These are phyloP conservation scores for Ceraclea dissimilis DNA, from an alignment of 2,888 invertebrate species.

Conservation along the genomic window DNA sequence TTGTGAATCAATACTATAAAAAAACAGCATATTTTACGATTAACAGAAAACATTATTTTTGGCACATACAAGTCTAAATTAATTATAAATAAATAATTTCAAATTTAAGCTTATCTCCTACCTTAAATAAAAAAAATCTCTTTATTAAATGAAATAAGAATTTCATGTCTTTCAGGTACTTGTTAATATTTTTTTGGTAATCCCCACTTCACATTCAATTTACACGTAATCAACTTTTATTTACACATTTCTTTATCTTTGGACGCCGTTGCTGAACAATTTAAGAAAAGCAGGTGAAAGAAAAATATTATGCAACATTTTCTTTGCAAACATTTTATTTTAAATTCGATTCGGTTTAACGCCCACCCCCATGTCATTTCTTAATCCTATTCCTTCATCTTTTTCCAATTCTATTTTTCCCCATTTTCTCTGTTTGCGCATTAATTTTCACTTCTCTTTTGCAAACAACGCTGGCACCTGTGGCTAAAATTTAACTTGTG, in stretches of 20 bases:
- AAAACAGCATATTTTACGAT: too few species aligned
- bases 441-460: conserved; percentile 19
- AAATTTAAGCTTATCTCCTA: too few species aligned
- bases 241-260: background rate
- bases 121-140: too few species aligned
- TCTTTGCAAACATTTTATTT: background rate
- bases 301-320: background rate
- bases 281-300: background rate
- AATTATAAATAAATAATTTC: too few species aligned
- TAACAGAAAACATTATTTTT: too few species aligned
- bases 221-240: background rate
- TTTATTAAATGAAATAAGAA: too few species aligned
- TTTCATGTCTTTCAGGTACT: too few species aligned
- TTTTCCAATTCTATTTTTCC: background rate
- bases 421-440: conserved; percentile 12
- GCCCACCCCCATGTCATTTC: background rate
- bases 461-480: conserved; percentile 12
- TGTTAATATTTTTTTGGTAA: too few species aligned
- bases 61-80: too few species aligned
- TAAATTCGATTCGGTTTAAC: conserved; percentile 1
- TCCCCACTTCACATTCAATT: background rate
- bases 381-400: background rate
- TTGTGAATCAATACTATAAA: too few species aligned
- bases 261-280: background rate
- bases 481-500: conserved; percentile 12